These are phyloP conservation scores for Phalangium opilio DNA, from an alignment of 2,888 invertebrate species.

Conservation along the genomic window DNA sequence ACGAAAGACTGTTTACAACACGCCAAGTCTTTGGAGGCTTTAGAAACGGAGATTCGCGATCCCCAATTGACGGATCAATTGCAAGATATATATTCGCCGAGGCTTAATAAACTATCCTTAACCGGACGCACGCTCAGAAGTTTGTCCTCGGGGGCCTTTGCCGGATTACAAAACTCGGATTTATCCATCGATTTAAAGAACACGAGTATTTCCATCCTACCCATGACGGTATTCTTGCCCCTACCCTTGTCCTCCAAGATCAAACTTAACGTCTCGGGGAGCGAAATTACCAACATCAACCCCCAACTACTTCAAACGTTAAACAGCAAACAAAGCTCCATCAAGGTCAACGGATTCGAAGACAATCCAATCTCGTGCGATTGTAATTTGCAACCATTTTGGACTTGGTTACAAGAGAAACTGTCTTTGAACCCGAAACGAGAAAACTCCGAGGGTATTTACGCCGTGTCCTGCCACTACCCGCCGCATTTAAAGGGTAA, in stretches of 20 bases:
- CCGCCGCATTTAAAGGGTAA: constrained; percentile 55
- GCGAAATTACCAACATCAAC: constrained; percentile 55
- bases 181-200: constrained; percentile 60
- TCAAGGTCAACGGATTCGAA: constrained; percentile 51
- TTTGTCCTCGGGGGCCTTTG: constrained; percentile 65
- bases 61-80: constrained; percentile 52
- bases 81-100: constrained; percentile 59
- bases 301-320: constrained; percentile 62
- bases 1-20: constrained; percentile 66
- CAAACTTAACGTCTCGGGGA: constrained; percentile 59
- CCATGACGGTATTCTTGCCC: constrained; percentile 68
- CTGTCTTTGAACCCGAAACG: constrained; percentile 6
- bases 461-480: constrained; percentile 43
- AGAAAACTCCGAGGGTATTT: constrained; percentile 24
- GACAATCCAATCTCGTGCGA: constrained; percentile 71
- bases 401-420: constrained; percentile 47
- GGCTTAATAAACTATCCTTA: constrained; percentile 54
- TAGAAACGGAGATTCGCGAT: constrained; percentile 77
- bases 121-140: constrained; percentile 56
- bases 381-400: constrained; percentile 61
- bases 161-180: constrained; percentile 47
- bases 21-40: constrained; percentile 47
- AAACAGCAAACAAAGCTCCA: constrained; percentile 60
- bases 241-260: constrained; percentile 70
- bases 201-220: constrained; percentile 59